phyloP scores from a whole-genome alignment of 2,797 vertebrate species.

The Lepilemur ruficaudatus region DNA sequence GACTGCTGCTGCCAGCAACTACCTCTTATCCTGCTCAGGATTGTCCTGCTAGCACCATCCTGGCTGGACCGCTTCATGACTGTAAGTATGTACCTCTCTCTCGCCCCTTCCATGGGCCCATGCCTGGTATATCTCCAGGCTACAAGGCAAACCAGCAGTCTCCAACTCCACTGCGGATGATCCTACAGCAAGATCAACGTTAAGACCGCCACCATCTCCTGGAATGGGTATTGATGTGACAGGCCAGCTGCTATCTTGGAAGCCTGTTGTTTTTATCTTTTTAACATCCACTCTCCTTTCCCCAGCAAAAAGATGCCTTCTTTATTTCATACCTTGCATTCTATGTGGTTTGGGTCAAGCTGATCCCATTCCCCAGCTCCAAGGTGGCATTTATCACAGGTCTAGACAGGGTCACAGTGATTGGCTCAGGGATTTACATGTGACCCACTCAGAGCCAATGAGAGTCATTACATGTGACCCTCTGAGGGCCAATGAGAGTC shows the following conservation, averaged over 20 bases:
- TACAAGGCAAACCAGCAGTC: background rate
- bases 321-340: background rate
- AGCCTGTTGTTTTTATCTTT: background rate
- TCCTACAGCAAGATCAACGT: background rate
- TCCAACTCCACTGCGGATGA: background rate
- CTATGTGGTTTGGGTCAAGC: background rate
- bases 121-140: background rate
- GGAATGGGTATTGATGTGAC: rapidly evolving
- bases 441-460: background rate
- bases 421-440: background rate
- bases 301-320: background rate
- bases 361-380: background rate
- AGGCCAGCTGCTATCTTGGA: rapidly evolving
- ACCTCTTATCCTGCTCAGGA: background rate
- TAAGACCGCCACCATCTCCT: background rate
- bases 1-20: background rate
- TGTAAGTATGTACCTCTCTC: background rate
- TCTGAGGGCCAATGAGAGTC: background rate
- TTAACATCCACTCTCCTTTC: background rate
- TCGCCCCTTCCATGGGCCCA: background rate
- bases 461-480: background rate
- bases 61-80: background rate
- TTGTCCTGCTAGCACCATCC: background rate
- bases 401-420: background rate
- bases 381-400: background rate